Conservation (phyloP, 2,797 vertebrate genomes). For the Rhabdomys pumilio region DNA sequence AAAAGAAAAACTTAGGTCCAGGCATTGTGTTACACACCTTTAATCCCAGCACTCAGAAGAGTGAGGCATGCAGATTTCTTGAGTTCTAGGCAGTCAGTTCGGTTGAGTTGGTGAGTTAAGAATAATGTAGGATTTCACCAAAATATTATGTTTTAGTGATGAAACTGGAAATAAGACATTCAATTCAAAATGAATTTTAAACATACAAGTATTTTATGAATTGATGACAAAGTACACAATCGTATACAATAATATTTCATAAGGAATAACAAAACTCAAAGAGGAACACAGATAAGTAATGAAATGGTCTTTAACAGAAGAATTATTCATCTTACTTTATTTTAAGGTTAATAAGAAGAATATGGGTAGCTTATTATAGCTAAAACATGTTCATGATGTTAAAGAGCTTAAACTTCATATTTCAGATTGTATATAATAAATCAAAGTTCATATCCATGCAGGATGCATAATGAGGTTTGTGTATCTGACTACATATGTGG, state of each 20-base stretch:
- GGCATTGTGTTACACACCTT: too few species aligned
- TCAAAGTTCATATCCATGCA: background rate
- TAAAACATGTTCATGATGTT: background rate
- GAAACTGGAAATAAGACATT: slow-evolving; percentile 37
- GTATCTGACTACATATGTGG: background rate
- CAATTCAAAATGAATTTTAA: slow-evolving; percentile 13
- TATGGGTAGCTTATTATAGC: background rate
- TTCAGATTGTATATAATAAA: background rate
- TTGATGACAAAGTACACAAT: background rate
- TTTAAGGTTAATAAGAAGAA: slow-evolving; percentile 17
- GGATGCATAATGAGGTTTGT: slow-evolving; percentile 11
- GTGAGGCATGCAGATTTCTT: too few species aligned
- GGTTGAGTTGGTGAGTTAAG: too few species aligned
- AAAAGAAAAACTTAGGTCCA: too few species aligned
- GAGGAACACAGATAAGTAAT: background rate
- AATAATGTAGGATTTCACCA: background rate
- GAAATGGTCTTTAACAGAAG: background rate
- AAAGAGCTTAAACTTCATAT: background rate
- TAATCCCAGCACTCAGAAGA: too few species aligned
- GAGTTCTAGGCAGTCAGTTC: too few species aligned
- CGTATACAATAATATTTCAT: background rate
- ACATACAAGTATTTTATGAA: background rate
- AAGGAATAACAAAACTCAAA: background rate
- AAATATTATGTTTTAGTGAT: slow-evolving; percentile 11
- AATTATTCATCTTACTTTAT: background rate